Percentiles rank a stretch among this genome's conserved stretches.
phyloP scores from a whole-genome alignment of 2,888 invertebrate species.

The Euzetes globulus region DNA sequence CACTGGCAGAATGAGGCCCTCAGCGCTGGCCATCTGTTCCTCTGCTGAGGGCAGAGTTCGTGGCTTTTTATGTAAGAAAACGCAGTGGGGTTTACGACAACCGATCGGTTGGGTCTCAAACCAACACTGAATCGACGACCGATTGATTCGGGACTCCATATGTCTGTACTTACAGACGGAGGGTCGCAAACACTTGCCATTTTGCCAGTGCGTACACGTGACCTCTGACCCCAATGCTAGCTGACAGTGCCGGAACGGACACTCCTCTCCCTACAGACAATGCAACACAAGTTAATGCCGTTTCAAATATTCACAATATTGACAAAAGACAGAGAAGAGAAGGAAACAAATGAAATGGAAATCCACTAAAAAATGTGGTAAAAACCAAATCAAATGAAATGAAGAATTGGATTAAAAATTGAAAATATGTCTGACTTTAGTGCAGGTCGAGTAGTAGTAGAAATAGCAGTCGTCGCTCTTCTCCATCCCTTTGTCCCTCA shows the following conservation, averaged over 20 bases:
- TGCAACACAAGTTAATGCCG: not conserved
- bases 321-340: not conserved
- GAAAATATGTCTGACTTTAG: constrained; percentile 58
- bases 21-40: not conserved
- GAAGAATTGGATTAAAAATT: constrained; percentile 15
- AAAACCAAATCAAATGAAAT: constrained; percentile 12
- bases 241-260: constrained; percentile 75
- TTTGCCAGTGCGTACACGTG: constrained; percentile 71
- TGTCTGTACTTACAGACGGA: constrained; percentile 72
- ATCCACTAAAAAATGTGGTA: not conserved
- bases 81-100: constrained; percentile 75
- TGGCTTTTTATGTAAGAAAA: constrained; percentile 62
- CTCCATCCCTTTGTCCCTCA: not conserved
- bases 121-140: constrained; percentile 72
- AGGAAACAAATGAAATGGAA: not conserved
- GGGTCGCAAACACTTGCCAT: constrained; percentile 65
- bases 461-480: constrained; percentile 65
- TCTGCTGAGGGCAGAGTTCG: constrained; percentile 25
- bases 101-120: constrained; percentile 79
- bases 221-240: constrained; percentile 72
- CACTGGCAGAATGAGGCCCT: constrained; percentile 19
- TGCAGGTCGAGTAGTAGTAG: constrained; percentile 77
- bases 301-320: not conserved
- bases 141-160: constrained; percentile 75
- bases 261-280: constrained; percentile 61